Base-by-base conservation (phyloP, 2,797 vertebrate species). In the Centroberyx gerrardi region DNA sequence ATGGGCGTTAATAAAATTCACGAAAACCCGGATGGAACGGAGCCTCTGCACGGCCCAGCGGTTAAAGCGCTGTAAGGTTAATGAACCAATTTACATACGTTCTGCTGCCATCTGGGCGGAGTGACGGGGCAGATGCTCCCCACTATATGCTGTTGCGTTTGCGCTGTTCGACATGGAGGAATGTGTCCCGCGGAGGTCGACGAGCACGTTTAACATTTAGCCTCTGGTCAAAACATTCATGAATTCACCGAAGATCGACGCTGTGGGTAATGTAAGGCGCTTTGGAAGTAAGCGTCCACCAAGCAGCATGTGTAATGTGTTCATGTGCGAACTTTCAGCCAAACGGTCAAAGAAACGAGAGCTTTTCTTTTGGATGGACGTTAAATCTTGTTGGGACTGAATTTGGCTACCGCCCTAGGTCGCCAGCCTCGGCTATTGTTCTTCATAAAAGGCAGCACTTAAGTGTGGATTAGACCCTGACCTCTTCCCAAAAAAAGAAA, bases 81-180 rank as follows among this genome's bases (percentile, higher is more conserved):
- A 95, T 95, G 94, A 95, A 92, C 88, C 93, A 92, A 92, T 95
- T 94, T 94, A 89, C 93, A 93, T 93, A 93, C 83, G 80, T 91
- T 90, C 87, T 87, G 82, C 86, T 68, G 67, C 94, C 91, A 93
- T 95, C 93, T 94, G 94, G 86, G 87, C 54, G 84, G 80, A 87
- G 75, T 80, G 84, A 87, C 62, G 64, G 87, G 86, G 86, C 92
- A 94, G 90, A 91, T 88, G 88, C 90, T 93, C 63, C 74, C 67
- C 17, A 49, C 52, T 74, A 51, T 74, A 76, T 84, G 42, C 91
- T 87, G 85, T 82, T 80, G 66, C 59, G 7, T 17, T 17, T 67
- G 72, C 48, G 52, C 77, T 61, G 88, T 74, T 87, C 79, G 61
- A 85, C 74, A 81, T 53, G 61, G 79, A 85, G 88, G 86, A 91